These are phyloP conservation scores for Tolmerus cingulatus DNA, from an alignment of 2,888 invertebrate species.

Conservation along the genomic window DNA sequence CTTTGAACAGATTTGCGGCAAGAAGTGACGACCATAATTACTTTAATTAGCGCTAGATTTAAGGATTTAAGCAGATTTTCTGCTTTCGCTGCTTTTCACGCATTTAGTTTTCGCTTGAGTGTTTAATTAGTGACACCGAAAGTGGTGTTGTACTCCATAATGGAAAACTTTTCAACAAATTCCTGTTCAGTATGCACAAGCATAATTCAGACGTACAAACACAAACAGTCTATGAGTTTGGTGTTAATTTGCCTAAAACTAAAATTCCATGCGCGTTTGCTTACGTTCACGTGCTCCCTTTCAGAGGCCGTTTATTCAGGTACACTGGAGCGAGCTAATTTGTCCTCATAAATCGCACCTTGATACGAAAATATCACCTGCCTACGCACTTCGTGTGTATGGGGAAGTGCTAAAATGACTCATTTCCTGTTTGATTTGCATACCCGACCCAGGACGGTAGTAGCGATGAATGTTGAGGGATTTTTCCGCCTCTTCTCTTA, in stretches of 20 bases:
- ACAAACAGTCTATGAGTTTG: neutral
- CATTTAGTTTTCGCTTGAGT: neutral
- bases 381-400: neutral
- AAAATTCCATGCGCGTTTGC: neutral
- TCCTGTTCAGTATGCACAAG: neutral
- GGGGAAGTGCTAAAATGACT: neutral
- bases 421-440: slow-evolving; percentile 28
- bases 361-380: neutral
- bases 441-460: neutral
- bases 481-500: slow-evolving; percentile 15
- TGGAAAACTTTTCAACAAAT: neutral
- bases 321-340: neutral
- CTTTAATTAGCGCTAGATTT: neutral
- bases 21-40: neutral
- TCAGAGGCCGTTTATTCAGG: neutral
- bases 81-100: neutral
- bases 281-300: neutral
- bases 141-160: neutral
- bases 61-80: neutral
- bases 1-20: neutral
- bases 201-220: neutral
- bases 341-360: neutral
- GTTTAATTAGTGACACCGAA: neutral
- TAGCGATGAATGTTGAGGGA: neutral
- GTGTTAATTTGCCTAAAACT: neutral